Evolutionary conservation across 2,888 invertebrate genomes (phyloP).

Genomic region (Octonoba sinensis): DNA sequence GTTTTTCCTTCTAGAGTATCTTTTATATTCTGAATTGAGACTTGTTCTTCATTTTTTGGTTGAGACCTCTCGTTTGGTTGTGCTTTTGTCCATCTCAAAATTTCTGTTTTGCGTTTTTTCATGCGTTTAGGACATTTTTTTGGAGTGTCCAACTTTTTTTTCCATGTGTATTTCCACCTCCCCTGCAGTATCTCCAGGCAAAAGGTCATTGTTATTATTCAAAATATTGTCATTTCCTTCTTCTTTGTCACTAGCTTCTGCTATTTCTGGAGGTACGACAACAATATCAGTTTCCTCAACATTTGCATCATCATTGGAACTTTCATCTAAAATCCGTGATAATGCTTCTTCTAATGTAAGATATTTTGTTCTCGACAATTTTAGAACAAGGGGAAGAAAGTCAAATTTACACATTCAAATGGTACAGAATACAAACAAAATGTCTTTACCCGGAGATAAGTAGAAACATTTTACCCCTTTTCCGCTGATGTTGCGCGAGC

Average conservation of each 20-base stretch:
- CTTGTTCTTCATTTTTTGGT: background rate
- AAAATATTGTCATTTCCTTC: constrained; percentile 14
- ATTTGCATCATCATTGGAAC: too few relatives aligned
- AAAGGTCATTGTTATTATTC: background rate
- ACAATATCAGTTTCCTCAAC: constrained; percentile 8
- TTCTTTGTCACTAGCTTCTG: background rate
- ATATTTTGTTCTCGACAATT: too few relatives aligned
- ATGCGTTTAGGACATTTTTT: background rate
- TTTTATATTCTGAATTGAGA: background rate
- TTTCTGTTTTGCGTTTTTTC: background rate
- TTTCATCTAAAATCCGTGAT: too few relatives aligned
- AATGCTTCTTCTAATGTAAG: too few relatives aligned
- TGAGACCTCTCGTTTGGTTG: background rate
- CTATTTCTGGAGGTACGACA: constrained; percentile 5
- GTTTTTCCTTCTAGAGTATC: background rate
- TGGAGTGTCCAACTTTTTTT: background rate
- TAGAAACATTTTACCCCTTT: too few relatives aligned
- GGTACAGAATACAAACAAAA: too few relatives aligned
- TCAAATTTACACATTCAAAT: too few relatives aligned
- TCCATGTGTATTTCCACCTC: background rate
- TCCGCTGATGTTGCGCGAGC: too few relatives aligned
- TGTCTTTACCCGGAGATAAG: too few relatives aligned
- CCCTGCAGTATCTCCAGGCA: background rate
- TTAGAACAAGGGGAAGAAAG: too few relatives aligned
- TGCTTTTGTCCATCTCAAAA: constrained; percentile 7